Evolutionary conservation across 2,888 invertebrate genomes (phyloP), one percentile per base, ranked within the genome.

Genomic region (Portevinia maculata): DNA sequence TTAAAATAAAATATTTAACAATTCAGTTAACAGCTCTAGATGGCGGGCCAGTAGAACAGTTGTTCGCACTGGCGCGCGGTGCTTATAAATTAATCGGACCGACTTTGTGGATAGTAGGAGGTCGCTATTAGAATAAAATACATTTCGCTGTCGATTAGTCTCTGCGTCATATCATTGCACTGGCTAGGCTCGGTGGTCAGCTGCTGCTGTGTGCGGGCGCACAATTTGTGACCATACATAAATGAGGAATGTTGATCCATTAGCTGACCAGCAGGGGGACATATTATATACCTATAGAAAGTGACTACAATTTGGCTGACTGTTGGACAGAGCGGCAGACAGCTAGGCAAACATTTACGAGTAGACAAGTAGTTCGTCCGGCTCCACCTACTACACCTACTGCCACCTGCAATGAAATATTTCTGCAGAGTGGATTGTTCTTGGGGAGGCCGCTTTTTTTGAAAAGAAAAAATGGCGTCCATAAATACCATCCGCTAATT

Each of bases 1-100:
- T 83, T 83, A 83, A 83, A 78, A 78, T 78, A 78, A 83, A 83
- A 83, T 83, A 83, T 83, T 83, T 78, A 83, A 70, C 81, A 81
- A 78, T 83, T 78, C 71, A 83, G 70, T 81, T 70, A 65, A 70
- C 76, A 60, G 74, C 62, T 79, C 15, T 37, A 5, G 24, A 30
- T 9, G 8, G 65, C 8, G 41, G 30, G 6, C 34, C 24, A 34
- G 46, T 28, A 44, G 46, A 50, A 37, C 37, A 48, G 44, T n/a
- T n/a, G n/a, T n/a, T 64, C 44, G 50, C 41, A 41, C 37, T 55
- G 57, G 71, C 50, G 73, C 48, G 53, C 67, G 53, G 69, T 75
- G 39, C 30, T 64, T 59, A 76, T 81, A 81, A 76, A 81, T 81
- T 75, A 81, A 70, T 65, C 53, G 59, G 28, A 48, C 37, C 64